Conservation (phyloP, 2,888 invertebrate genomes). For the Parelbella ahira region DNA sequence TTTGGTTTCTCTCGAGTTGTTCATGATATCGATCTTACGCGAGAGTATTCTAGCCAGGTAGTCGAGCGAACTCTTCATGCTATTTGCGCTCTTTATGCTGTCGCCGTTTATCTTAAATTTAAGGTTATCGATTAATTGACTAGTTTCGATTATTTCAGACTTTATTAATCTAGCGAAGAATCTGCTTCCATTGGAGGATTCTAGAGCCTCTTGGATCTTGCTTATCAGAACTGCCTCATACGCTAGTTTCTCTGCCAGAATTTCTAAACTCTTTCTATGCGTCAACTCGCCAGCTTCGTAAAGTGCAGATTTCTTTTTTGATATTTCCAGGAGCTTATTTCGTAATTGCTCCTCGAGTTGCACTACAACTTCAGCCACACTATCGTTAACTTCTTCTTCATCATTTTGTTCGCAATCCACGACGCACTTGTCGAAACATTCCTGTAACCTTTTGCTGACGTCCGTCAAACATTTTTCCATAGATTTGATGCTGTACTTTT, state of each 20-base stretch:
- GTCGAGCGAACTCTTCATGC: slow-evolving; percentile 79
- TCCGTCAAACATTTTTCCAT: slow-evolving; percentile 84
- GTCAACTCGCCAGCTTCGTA: slow-evolving; percentile 85
- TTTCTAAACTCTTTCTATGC: slow-evolving; percentile 83
- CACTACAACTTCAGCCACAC: slow-evolving; percentile 81
- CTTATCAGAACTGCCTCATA: slow-evolving; percentile 88
- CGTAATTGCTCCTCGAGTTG: slow-evolving; percentile 85
- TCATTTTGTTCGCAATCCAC: slow-evolving; percentile 61
- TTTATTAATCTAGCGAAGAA: slow-evolving; percentile 82
- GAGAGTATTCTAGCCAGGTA: slow-evolving; percentile 88
- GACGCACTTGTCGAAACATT: slow-evolving; percentile 81
- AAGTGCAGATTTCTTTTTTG: slow-evolving; percentile 83
- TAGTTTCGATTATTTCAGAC: slow-evolving; percentile 87
- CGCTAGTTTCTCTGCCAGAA: slow-evolving; percentile 89
- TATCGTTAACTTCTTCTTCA: slow-evolving; percentile 61
- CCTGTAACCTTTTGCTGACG: slow-evolving; percentile 81
- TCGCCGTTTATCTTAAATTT: slow-evolving; percentile 84
- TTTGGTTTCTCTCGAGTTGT: slow-evolving; percentile 44
- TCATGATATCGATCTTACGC: slow-evolving; percentile 82
- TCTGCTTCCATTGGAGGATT: slow-evolving; percentile 77
- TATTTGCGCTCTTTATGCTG: slow-evolving; percentile 56
- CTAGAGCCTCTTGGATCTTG: slow-evolving; percentile 84
- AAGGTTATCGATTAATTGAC: slow-evolving; percentile 86
- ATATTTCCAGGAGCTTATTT: slow-evolving; percentile 84
- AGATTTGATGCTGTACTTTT: slow-evolving; percentile 81